Evolutionary conservation across 2,113 vertebrate species (phyloP).

Genomic region (Isurus oxyrinchus): DNA sequence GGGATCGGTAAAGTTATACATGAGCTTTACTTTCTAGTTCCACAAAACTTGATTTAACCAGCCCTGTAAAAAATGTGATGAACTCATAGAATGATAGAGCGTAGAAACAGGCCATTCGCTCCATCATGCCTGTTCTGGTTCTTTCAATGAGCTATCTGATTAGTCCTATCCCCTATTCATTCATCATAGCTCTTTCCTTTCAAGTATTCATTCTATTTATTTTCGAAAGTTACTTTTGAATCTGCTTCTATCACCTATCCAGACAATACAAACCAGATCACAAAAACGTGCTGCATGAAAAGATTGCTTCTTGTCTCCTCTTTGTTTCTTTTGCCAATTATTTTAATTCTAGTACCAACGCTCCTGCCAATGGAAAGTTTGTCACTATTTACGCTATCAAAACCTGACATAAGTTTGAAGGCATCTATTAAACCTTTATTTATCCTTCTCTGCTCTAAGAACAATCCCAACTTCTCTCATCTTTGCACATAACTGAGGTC

Average conservation of each 20-base stretch:
- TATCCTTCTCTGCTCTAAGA: background rate
- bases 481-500: background rate
- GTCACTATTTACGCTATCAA: background rate
- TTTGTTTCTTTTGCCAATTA: background rate
- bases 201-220: background rate
- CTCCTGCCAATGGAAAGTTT: background rate
- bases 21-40: background rate
- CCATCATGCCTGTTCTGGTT: background rate
- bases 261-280: background rate
- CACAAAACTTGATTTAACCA: background rate
- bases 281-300: background rate
- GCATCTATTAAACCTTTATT: background rate
- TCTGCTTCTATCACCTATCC: background rate
- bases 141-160: background rate
- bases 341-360: background rate
- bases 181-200: background rate
- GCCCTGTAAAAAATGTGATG: background rate
- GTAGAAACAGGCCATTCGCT: background rate
- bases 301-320: background rate
- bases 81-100: background rate
- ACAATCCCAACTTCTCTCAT: background rate
- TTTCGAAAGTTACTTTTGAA: background rate
- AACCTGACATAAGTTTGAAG: background rate
- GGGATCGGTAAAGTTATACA: background rate
- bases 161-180: background rate